These are phyloP conservation scores for Tadarida brasiliensis DNA, from an alignment of 2,797 vertebrate species.

Conservation along the genomic window DNA sequence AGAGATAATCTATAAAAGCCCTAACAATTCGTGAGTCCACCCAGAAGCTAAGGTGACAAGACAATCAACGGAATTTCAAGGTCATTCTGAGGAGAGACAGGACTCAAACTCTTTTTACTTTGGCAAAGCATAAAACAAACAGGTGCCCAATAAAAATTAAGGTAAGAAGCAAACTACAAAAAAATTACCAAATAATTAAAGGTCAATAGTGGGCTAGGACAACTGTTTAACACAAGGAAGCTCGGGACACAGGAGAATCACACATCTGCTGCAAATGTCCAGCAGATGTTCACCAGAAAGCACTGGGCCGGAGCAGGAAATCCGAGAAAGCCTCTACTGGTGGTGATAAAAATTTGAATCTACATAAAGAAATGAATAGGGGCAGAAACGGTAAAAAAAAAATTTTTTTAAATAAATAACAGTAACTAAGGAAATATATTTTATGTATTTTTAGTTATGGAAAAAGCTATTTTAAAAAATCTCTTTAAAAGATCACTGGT, in stretches of 20 bases:
- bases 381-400: not conserved
- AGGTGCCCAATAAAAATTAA: not conserved
- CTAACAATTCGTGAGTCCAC: not conserved
- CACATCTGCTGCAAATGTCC: not conserved
- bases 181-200: slow-evolving; percentile 4
- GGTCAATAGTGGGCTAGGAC: not conserved
- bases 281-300: not conserved
- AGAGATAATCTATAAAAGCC: not conserved
- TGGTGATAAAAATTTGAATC: not conserved
- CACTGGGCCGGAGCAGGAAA: not conserved
- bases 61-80: not conserved
- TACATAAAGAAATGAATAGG: not conserved
- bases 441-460: not conserved
- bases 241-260: not conserved
- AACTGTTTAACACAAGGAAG: not conserved
- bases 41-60: not conserved
- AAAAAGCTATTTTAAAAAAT: not conserved
- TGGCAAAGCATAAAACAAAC: not conserved
- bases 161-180: not conserved
- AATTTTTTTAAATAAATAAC: not conserved
- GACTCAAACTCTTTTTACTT: not conserved
- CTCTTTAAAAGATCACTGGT: not conserved
- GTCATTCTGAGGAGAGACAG: not conserved
- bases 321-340: not conserved
- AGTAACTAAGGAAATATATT: not conserved